A percentile compares a stretch with the other conserved stretches of the same genome.
Evolutionary conservation across 2,113 vertebrate genomes (phyloP).

Genomic region (Circaetus gallicus): DNA sequence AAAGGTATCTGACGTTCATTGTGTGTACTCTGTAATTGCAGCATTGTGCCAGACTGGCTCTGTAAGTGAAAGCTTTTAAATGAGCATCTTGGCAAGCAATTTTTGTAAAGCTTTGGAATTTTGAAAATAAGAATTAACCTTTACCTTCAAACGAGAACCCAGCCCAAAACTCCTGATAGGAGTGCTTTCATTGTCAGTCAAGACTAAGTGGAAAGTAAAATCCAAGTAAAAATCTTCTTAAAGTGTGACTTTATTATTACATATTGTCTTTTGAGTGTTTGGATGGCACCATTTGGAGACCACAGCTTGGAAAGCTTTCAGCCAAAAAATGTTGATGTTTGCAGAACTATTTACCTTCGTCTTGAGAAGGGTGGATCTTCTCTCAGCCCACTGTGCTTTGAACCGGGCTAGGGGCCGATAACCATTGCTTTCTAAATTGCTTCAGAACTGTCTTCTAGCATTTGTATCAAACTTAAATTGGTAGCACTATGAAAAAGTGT

Average conservation of each 20-base stretch:
- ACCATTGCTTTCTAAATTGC: not conserved
- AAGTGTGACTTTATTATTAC: not conserved
- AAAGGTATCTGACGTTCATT: conserved; percentile 33
- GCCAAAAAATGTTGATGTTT: not conserved
- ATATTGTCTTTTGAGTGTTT: not conserved
- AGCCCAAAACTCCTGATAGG: not conserved
- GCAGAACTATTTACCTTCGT: not conserved
- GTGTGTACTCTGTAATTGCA: not conserved
- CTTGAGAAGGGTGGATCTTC: not conserved
- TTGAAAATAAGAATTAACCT: not conserved
- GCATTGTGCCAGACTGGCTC: not conserved
- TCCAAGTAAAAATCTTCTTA: not conserved
- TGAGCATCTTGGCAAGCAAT: not conserved
- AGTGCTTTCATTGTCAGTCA: not conserved
- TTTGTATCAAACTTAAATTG: not conserved
- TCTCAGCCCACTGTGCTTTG: not conserved
- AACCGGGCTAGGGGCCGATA: not conserved
- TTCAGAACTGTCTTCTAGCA: not conserved
- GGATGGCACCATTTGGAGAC: not conserved
- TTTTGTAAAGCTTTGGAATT: not conserved
- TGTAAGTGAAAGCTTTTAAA: not conserved
- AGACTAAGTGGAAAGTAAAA: not conserved
- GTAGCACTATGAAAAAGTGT: not conserved
- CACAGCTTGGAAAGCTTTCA: not conserved
- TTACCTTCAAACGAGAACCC: not conserved